Conservation (phyloP, 2,113 vertebrate genomes). For the Ctenodactylus gundi region DNA sequence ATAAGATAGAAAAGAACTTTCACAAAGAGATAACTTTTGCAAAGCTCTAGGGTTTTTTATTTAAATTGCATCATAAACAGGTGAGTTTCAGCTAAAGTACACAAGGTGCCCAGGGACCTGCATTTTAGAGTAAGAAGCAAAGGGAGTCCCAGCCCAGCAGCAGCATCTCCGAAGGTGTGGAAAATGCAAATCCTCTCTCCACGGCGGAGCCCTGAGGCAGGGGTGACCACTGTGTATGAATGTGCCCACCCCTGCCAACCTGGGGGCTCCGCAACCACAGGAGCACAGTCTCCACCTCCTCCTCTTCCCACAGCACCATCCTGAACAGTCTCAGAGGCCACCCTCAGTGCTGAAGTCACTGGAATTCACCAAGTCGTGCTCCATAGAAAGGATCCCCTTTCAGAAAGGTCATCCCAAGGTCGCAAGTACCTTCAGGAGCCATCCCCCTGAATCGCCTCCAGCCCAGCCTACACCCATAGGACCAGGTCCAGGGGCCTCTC, state of each 20-base stretch:
- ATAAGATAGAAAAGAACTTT: background rate
- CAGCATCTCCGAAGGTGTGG: background rate
- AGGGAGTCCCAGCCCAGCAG: background rate
- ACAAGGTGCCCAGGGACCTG: background rate
- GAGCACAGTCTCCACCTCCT: background rate
- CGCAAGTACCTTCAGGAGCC: background rate
- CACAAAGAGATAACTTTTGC: background rate
- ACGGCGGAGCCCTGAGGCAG: too few species aligned
- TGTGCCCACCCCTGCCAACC: too few species aligned
- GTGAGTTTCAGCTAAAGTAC: background rate
- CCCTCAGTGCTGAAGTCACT: too few species aligned
- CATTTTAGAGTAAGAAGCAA: background rate
- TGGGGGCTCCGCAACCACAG: background rate
- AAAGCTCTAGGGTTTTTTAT: background rate
- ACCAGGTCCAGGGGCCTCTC: background rate
- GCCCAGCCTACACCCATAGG: fast-evolving
- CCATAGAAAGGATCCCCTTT: background rate
- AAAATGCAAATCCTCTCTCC: background rate
- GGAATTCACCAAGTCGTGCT: too few species aligned
- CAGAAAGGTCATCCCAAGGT: background rate
- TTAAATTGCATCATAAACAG: background rate
- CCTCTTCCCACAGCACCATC: background rate
- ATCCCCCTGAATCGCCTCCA: background rate
- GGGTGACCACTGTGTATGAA: background rate
- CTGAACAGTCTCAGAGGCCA: background rate